Base-by-base conservation (phyloP, 2,888 invertebrate genomes). In the Neocrepidodera transversa region DNA sequence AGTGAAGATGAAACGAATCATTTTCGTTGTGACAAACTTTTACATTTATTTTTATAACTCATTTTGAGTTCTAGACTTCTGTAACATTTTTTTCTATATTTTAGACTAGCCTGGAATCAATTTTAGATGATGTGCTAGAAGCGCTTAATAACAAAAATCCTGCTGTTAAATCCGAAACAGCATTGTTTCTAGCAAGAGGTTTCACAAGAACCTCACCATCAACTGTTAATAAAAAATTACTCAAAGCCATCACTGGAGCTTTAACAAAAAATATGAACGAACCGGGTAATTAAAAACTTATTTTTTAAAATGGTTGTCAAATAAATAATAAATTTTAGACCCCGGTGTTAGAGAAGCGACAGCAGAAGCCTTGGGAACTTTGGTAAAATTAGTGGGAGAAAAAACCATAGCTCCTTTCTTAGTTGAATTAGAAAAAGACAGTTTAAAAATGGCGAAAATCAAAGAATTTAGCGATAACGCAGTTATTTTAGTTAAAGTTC, bases 381-480 rank as follows among this genome's bases (percentile, higher is more conserved):
- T 95, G 0, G 90, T 95, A 82, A 97, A 96, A 79, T 85, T 97
- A 2, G 91, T 97, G 8, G 93, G 97, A 1, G 97, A 98, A 74
- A 96, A 95, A 79, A 86, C 88, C 32, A 88, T 98, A 58, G 85
- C 85, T 42, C 92, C 94, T 0, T 93, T 94, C 75, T 84, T 97
- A 16, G 87, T 87, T 1, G 97, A 97, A 76, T 79, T 98, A 0
- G 98, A 99, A 77, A 87, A 88, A 0, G 98, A 99, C 76, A 86
- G 87, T 36, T 80, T 96, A 23, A 98, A 97, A 80, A 90, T 96
- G 86, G 86, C 88, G 42, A 98, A 97, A 82, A 91, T 98, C 43
- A 95, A 94, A 78, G 98, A 98, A 77, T 92, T 87, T 73, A 90
- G 91, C 69, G 96, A 97, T 49, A 97, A 96, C 80, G 95, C 95